Base-by-base conservation (phyloP, 2,888 invertebrate species). In the Exephanes ischioxanthus region DNA sequence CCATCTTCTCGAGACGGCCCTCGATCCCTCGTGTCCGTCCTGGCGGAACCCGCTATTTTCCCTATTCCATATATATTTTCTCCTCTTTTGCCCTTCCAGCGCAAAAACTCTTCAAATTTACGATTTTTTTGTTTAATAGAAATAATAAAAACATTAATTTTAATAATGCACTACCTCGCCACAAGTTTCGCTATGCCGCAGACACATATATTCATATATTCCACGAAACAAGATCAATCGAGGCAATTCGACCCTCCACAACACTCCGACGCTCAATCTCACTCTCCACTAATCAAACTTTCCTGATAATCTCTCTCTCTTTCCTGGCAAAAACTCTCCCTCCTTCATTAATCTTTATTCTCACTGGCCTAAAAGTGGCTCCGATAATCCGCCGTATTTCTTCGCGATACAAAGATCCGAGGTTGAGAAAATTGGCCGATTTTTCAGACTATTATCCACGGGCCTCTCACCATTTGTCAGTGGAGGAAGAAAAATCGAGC, bases 211-310 rank as follows among this genome's bases (percentile, higher is more conserved):
- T 22, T 22, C 26, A 14, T 14, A 14, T 11, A 58, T 26, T 58
- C 22, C 26, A 22, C 58, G 58, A 22, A 58, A 26, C 14, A 4
- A 22, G 26, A 45, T 75, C 48, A 6, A 75, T 19, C 63, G 48
- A 33, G 63, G 26, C 45, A 55, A 63, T 71, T 22, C 11, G 7
- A 79, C 70, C 77, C 48, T 30, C 58, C 45, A 45, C 58, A 26
- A 58, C 22, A 9, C 58, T 58, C 58, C 22, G 58, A 58, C 14
- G 41, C 33, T 63, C 63, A 41, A 58, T 70, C 26, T 61, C 86
- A 58, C 63, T 67, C 53, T 66, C 45, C 66, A 58, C 85, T 85
- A 82, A 85, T 86, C 86, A 86, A 88, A 87, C 76, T 85, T 79
- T 78, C 77, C 61, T 75, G 83, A 83, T 78, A 78, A 86, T 86